Evolutionary conservation across 2,888 invertebrate species (phyloP).

Genomic region (Agrenia bidenticulata): DNA sequence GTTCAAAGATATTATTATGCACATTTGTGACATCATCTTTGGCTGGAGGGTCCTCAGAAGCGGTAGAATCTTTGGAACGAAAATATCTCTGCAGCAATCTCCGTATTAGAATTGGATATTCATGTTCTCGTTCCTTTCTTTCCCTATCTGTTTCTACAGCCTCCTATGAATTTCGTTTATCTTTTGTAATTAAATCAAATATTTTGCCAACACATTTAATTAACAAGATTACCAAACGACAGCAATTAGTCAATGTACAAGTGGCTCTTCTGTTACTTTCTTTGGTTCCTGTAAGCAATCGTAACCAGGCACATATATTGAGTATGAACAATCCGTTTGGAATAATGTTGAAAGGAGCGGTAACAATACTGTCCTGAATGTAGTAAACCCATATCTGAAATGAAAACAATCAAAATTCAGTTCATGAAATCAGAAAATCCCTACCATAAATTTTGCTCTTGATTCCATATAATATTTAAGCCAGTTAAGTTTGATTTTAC

Average conservation of each 20-base stretch:
- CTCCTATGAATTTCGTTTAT: conserved; percentile 14
- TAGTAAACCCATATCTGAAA: conserved; percentile 67
- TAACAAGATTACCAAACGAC: conserved; percentile 56
- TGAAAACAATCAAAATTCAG: background rate
- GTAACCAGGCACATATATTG: background rate
- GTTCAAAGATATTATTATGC: conserved; percentile 4
- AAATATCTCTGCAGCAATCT: conserved; percentile 66
- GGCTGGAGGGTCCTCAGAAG: conserved; percentile 17
- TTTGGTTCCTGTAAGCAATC: conserved; percentile 41
- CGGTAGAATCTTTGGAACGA: conserved; percentile 58
- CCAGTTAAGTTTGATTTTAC: too few relatives aligned
- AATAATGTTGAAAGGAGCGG: conserved; percentile 72
- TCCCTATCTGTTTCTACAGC: conserved; percentile 57
- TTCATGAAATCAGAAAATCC: too few relatives aligned
- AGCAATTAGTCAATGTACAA: conserved; percentile 60
- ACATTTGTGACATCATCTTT: conserved; percentile 17
- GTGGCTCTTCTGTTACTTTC: too few relatives aligned
- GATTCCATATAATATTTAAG: too few relatives aligned
- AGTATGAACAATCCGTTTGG: conserved; percentile 58
- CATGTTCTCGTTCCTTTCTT: conserved; percentile 57
- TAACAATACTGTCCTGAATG: conserved; percentile 69
- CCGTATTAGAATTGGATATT: conserved; percentile 64
- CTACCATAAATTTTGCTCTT: too few relatives aligned
- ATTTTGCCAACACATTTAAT: background rate
- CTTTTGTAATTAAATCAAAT: background rate